Evolutionary conservation across 2,797 vertebrate genomes (phyloP).

Genomic region (Holocentrus rufus): DNA sequence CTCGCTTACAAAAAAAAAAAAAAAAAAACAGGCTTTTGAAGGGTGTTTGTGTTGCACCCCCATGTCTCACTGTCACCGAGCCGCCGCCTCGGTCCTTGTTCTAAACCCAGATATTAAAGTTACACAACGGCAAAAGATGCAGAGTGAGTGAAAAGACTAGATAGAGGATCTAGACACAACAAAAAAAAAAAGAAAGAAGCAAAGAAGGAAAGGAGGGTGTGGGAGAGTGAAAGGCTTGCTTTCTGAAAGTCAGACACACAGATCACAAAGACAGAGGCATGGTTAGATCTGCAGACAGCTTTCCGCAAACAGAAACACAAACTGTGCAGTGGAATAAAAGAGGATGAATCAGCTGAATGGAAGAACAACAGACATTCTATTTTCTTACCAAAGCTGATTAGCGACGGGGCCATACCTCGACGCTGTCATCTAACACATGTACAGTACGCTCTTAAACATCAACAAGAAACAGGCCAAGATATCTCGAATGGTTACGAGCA

Average conservation of each 20-base stretch:
- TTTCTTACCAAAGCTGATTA: constrained; percentile 29
- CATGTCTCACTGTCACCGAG: constrained; percentile 67
- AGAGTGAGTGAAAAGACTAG: constrained; percentile 43
- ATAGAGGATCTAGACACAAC: constrained; percentile 53
- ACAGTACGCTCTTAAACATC: too few species aligned
- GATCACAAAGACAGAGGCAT: constrained; percentile 52
- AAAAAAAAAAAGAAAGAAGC: constrained; percentile 1
- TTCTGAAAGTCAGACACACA: constrained; percentile 69
- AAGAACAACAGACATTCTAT: constrained; percentile 31
- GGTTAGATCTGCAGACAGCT: constrained; percentile 60
- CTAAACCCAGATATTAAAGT: constrained; percentile 75
- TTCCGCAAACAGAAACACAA: constrained; percentile 26
- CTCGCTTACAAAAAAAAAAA: constrained; percentile 59
- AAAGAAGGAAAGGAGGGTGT: constrained; percentile 33
- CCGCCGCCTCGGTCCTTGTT: constrained; percentile 65
- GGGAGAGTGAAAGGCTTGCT: constrained; percentile 58
- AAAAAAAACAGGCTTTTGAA: constrained; percentile 64
- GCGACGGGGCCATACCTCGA: not conserved
- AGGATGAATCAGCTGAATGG: constrained; percentile 42
- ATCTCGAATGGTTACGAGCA: too few species aligned
- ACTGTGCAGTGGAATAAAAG: constrained; percentile 12
- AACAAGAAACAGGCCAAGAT: too few species aligned
- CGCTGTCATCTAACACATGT: not conserved
- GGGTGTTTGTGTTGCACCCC: constrained; percentile 73
- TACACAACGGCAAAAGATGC: constrained; percentile 57